phyloP scores from a whole-genome alignment of 2,888 invertebrate species.

The Drosophila borealis region DNA sequence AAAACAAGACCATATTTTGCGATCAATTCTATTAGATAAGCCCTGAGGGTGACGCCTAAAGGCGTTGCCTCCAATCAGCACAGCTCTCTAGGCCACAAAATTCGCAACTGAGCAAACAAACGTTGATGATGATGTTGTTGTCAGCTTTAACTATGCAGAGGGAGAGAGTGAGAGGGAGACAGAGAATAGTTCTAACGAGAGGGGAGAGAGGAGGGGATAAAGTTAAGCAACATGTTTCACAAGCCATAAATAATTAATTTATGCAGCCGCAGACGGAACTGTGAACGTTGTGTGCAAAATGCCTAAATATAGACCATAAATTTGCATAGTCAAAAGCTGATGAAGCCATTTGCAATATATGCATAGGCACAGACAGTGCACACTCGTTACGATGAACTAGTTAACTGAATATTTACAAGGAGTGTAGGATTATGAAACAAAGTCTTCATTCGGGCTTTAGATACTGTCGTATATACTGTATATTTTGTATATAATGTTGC shows the following conservation, averaged over 20 bases:
- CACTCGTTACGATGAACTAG: slow-evolving; percentile 7
- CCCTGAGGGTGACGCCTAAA: slow-evolving; percentile 32
- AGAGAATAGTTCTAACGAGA: too few species aligned
- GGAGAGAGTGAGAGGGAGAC: too few species aligned
- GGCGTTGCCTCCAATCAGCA: slow-evolving; percentile 40
- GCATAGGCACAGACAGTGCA: slow-evolving; percentile 26
- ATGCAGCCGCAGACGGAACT: slow-evolving; percentile 58
- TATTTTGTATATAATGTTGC: too few species aligned
- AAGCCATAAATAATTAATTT: slow-evolving; percentile 78
- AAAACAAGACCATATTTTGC: slow-evolving; percentile 70
- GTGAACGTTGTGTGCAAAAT: slow-evolving; percentile 67
- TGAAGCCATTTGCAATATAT: slow-evolving; percentile 65
- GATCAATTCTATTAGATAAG: slow-evolving; percentile 76
- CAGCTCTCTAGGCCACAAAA: slow-evolving; percentile 40
- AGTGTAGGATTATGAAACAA: background rate
- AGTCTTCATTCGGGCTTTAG: background rate
- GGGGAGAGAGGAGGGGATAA: slow-evolving; percentile 1
- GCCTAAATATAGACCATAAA: slow-evolving; percentile 77
- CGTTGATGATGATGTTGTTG: slow-evolving; percentile 36
- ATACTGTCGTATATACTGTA: background rate
- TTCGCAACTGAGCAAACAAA: slow-evolving; percentile 66
- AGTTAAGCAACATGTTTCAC: slow-evolving; percentile 65
- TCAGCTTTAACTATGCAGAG: slow-evolving; percentile 16
- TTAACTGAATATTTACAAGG: background rate
- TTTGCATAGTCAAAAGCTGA: slow-evolving; percentile 59